Conservation (phyloP, 2,113 vertebrate species). For the Hippocampus barbouri region DNA sequence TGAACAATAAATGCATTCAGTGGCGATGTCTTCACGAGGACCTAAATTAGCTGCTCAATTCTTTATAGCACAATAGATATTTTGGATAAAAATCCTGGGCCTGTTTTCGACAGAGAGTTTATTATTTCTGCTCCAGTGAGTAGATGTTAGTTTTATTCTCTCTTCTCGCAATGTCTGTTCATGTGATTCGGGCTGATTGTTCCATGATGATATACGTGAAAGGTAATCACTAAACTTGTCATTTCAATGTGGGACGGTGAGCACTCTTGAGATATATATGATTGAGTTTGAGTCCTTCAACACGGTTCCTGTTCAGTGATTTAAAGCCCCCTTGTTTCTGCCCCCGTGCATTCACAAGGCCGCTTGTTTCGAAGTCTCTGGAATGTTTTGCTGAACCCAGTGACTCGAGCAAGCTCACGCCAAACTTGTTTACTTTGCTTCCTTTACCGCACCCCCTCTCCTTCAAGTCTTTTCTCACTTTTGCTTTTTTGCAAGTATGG, state of each 20-base stretch:
- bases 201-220: slow-evolving; percentile 12
- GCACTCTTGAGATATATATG: slow-evolving; percentile 49
- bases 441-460: slow-evolving; percentile 37
- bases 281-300: slow-evolving; percentile 56
- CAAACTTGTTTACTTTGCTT: slow-evolving; percentile 70
- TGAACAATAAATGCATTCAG: background rate
- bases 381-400: slow-evolving; percentile 78
- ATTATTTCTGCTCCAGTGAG: background rate
- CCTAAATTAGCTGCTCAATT: slow-evolving; percentile 9
- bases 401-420: slow-evolving; percentile 65
- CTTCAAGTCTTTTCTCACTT: slow-evolving; percentile 46
- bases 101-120: background rate
- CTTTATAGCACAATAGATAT: slow-evolving; percentile 20
- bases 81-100: background rate
- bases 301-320: slow-evolving; percentile 59
- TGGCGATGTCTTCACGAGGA: background rate
- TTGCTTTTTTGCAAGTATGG: slow-evolving; percentile 33
- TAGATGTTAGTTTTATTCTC: background rate
- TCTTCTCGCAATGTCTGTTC: slow-evolving; percentile 2
- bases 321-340: slow-evolving; percentile 63
- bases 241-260: slow-evolving; percentile 18
- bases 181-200: slow-evolving; percentile 20
- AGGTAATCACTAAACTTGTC: slow-evolving; percentile 13
- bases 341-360: slow-evolving; percentile 60
- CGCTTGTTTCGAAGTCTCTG: slow-evolving; percentile 62